Percentiles rank a stretch among this genome's conserved stretches.
Evolutionary conservation across 2,797 vertebrate genomes (phyloP).

Genomic region (Sebastes wilsoni): DNA sequence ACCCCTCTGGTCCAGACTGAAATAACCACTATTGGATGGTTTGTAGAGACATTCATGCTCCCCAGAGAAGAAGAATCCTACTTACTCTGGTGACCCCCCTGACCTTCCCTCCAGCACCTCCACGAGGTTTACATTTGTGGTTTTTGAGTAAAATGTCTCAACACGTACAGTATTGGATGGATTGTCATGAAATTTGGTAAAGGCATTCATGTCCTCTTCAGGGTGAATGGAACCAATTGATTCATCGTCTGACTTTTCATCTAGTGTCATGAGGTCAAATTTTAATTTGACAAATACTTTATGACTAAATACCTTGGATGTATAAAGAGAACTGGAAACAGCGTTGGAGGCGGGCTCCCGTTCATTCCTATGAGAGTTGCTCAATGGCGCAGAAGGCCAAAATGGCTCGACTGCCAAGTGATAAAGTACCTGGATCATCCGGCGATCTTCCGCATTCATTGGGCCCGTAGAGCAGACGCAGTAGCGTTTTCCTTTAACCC

Average conservation of each 20-base stretch:
- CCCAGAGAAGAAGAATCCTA: no score
- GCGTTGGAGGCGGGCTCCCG: no score
- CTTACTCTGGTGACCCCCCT: no score
- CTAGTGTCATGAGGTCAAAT: no score
- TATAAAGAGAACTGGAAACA: rapidly evolving
- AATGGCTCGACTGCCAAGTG: no score
- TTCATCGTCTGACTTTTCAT: background rate
- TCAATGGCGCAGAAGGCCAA: rapidly evolving
- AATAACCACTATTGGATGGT: background rate
- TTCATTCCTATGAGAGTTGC: no score
- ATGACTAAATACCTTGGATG: no score
- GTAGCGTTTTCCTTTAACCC: no score
- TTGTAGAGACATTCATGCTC: background rate
- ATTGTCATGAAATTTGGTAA: background rate
- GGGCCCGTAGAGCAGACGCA: no score
- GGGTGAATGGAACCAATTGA: background rate
- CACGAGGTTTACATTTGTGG: background rate
- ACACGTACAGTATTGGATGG: background rate
- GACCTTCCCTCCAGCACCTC: background rate
- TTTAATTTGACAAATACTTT: no score
- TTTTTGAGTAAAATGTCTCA: background rate
- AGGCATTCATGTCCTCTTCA: background rate
- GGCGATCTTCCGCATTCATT: no score
- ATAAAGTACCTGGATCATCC: no score
- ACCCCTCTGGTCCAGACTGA: background rate